phyloP scores from a whole-genome alignment of 2,888 invertebrate genomes.

The Drosophila mettleri region DNA sequence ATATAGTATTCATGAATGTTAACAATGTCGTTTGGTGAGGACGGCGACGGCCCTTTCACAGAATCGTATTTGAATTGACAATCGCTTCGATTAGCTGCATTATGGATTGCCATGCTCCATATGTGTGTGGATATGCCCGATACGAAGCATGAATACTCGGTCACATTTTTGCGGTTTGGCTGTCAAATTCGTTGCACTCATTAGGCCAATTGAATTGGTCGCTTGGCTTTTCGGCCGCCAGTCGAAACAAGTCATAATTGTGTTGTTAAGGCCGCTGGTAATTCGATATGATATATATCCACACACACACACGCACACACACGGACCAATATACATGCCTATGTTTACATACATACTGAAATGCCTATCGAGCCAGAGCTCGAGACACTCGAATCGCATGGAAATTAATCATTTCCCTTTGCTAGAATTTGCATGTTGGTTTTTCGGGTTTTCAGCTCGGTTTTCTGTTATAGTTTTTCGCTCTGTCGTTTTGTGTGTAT shows the following conservation, averaged over 20 bases:
- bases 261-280: conserved; percentile 74
- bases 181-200: conserved; percentile 80
- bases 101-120: conserved; percentile 30
- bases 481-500: conserved; percentile 52
- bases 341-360: conserved; percentile 8
- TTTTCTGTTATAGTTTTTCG: conserved; percentile 21
- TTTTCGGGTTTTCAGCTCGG: conserved; percentile 47
- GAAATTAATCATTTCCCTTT: conserved; percentile 74
- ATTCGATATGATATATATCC: conserved; percentile 55
- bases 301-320: not conserved
- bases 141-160: conserved; percentile 15
- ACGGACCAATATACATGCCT: conserved; percentile 1
- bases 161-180: conserved; percentile 44
- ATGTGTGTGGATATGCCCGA: conserved; percentile 14
- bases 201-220: conserved; percentile 70
- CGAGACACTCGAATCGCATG: conserved; percentile 24
- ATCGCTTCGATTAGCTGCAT: conserved; percentile 67
- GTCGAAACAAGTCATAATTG: conserved; percentile 67
- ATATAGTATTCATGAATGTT: conserved; percentile 41
- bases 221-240: conserved; percentile 48
- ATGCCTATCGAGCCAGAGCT: conserved; percentile 23
- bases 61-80: conserved; percentile 43
- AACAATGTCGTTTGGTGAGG: conserved; percentile 35
- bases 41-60: conserved; percentile 66
- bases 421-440: conserved; percentile 72